Conservation (phyloP, 2,113 vertebrate genomes). For the Gymnorhina tibicen region DNA sequence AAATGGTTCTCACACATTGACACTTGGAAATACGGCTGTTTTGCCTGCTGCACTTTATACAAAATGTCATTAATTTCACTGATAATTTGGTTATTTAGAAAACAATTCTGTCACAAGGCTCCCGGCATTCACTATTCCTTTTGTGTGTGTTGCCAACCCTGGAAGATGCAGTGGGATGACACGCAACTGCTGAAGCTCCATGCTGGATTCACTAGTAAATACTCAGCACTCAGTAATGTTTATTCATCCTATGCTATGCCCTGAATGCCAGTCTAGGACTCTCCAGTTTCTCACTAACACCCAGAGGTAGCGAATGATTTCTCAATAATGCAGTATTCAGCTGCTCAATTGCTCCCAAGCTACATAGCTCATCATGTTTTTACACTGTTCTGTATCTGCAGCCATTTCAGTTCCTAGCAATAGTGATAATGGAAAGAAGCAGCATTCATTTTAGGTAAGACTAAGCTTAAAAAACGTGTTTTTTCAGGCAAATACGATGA, state of each 20-base stretch:
- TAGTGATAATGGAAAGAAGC: background rate
- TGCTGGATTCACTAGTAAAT: background rate
- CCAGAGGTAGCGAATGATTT: slow-evolving; percentile 45
- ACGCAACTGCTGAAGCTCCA: background rate
- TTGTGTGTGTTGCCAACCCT: background rate
- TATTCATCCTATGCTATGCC: slow-evolving; percentile 30
- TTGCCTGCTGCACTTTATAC: background rate
- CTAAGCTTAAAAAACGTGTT: background rate
- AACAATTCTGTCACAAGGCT: background rate
- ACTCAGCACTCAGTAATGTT: background rate
- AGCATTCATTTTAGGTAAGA: background rate
- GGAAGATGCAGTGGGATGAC: background rate
- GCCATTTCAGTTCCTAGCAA: slow-evolving; percentile 31
- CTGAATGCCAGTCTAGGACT: slow-evolving; percentile 26
- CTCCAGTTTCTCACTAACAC: slow-evolving; percentile 21
- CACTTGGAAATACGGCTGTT: slow-evolving; percentile 19
- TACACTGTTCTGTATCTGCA: slow-evolving; percentile 12
- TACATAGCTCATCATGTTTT: background rate
- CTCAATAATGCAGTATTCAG: slow-evolving; percentile 45
- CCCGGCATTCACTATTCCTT: background rate
- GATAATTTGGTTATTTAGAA: slow-evolving; percentile 12
- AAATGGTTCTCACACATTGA: background rate
- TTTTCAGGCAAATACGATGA: background rate
- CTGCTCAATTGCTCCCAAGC: slow-evolving; percentile 20
- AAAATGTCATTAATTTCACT: background rate